A percentile compares a stretch with the other conserved stretches of the same genome.
phyloP scores from a whole-genome alignment of 2,888 invertebrate species.

The Lucinisca nassula region DNA sequence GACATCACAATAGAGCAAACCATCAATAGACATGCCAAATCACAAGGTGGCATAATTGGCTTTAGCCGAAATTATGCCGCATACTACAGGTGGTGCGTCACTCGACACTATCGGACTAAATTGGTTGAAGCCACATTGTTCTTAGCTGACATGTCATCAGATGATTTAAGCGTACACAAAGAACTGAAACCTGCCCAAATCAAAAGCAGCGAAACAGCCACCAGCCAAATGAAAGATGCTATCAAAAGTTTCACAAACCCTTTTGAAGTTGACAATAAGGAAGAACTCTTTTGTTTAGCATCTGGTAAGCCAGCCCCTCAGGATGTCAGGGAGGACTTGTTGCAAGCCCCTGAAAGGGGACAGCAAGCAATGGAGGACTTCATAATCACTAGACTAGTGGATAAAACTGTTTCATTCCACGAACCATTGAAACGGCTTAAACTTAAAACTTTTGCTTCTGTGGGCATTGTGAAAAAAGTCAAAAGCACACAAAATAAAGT shows the following conservation, averaged over 20 bases:
- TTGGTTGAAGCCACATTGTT: conserved; percentile 43
- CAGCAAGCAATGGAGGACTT: conserved; percentile 25
- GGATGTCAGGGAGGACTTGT: conserved; percentile 29
- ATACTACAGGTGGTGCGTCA: conserved; percentile 57
- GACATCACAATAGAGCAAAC: conserved; percentile 67
- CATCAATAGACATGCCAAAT: conserved; percentile 51
- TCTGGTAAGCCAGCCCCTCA: conserved; percentile 49
- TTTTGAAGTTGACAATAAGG: conserved; percentile 38
- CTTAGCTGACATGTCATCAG: conserved; percentile 30
- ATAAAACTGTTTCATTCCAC: conserved; percentile 41
- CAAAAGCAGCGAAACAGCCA: not conserved
- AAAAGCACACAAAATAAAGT: conserved; percentile 44
- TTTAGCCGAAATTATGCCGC: conserved; percentile 54
- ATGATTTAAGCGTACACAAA: conserved; percentile 33
- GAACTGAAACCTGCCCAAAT: conserved; percentile 31
- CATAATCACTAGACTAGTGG: conserved; percentile 29
- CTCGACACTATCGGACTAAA: conserved; percentile 35
- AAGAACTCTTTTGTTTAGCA: conserved; percentile 48
- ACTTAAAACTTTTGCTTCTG: conserved; percentile 55
- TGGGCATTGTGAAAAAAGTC: not conserved
- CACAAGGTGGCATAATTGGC: conserved; percentile 52
- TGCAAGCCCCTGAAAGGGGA: conserved; percentile 24
- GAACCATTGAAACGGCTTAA: conserved; percentile 42
- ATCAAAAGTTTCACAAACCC: conserved; percentile 31
- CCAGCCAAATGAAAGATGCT: conserved; percentile 27